Conservation (phyloP, 1,140 invertebrate species). For the Copidosoma floridanum region DNA sequence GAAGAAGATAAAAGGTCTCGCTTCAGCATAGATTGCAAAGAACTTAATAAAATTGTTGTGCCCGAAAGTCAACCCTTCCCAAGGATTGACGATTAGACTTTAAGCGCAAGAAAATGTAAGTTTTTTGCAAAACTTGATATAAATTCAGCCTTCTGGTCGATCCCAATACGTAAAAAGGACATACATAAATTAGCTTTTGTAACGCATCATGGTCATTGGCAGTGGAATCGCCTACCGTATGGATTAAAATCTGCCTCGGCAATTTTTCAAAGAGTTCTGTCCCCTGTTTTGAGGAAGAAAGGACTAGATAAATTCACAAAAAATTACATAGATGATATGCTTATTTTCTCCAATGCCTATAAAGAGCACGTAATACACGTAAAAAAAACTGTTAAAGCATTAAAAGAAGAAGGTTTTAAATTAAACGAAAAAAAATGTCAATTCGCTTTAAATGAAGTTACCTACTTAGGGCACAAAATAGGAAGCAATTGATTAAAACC, state of each 20-base stretch:
- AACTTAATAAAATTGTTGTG: background rate
- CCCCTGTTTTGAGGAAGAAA: background rate
- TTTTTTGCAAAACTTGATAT: slow-evolving; percentile 23
- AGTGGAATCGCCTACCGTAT: too few species aligned
- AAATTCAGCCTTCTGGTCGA: slow-evolving; percentile 20
- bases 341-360: background rate
- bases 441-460: background rate
- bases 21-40: background rate
- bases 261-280: background rate
- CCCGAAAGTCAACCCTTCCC: background rate
- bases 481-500: slow-evolving; percentile 3
- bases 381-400: background rate
- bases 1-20: background rate
- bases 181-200: too few species aligned
- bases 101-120: background rate
- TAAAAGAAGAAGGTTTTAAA: slow-evolving; percentile 1
- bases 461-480: background rate
- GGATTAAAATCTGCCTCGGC: background rate
- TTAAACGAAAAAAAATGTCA: background rate
- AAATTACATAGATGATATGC: background rate
- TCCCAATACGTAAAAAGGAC: slow-evolving; percentile 19
- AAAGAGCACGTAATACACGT: slow-evolving; percentile 3
- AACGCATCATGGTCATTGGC: too few species aligned
- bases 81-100: background rate
- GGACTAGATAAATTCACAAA: background rate